Conservation (phyloP, 2,797 vertebrate genomes). For the Ctenopoma kingsleyae region DNA sequence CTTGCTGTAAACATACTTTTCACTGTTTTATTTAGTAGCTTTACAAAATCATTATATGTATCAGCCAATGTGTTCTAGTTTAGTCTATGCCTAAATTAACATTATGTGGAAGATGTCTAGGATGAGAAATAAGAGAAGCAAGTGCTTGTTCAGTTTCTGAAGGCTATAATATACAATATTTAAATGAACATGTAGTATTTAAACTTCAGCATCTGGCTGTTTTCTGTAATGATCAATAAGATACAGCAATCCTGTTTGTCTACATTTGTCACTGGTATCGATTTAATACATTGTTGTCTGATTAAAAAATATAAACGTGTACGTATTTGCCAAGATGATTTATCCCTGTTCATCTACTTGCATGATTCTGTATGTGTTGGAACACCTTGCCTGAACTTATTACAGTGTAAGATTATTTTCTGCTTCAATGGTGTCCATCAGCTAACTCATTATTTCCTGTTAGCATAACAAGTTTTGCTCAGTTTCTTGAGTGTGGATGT, state of each 20-base stretch:
- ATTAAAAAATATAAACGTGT: conserved; percentile 1
- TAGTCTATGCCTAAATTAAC: background rate
- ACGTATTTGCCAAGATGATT: conserved; percentile 51
- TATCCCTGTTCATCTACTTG: conserved; percentile 57
- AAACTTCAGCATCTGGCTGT: conserved; percentile 6
- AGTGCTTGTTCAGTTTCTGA: background rate
- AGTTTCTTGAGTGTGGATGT: conserved; percentile 66
- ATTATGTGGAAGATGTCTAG: conserved; percentile 6
- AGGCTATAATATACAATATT: background rate
- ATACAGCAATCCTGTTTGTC: conserved; percentile 1
- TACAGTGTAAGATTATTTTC: conserved; percentile 69
- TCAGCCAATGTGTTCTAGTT: conserved; percentile 3
- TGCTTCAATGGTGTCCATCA: conserved; percentile 73
- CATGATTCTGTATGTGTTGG: conserved; percentile 41
- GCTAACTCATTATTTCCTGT: conserved; percentile 71
- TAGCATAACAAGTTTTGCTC: conserved; percentile 70
- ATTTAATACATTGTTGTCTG: conserved; percentile 2
- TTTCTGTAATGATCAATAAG: conserved; percentile 5
- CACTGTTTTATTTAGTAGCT: conserved; percentile 30
- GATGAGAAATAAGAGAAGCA: background rate
- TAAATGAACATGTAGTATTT: conserved; percentile 9
- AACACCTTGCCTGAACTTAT: conserved; percentile 48
- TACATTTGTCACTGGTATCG: background rate
- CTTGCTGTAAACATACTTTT: conserved; percentile 17
- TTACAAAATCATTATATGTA: background rate